A percentile compares a stretch with the other conserved stretches of the same genome.
Evolutionary conservation across 53 echinoderm and acorn worm genomes (phyloP).

Genomic region (Crossaster papposus): DNA sequence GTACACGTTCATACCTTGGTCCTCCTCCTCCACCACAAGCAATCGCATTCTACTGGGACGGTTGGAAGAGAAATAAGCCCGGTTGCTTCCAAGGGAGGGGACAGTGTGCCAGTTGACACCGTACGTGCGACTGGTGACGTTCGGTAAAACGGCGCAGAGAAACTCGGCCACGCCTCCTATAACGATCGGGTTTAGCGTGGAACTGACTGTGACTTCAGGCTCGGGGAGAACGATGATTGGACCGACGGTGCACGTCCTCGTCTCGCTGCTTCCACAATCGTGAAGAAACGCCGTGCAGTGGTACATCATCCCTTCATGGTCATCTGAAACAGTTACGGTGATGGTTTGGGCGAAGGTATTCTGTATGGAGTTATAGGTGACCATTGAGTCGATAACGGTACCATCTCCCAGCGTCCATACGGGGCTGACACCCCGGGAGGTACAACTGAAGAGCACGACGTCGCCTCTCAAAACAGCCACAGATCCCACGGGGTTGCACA

Average conservation of each 20-base stretch:
- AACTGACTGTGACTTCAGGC: slow-evolving; percentile 7
- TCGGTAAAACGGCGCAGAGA: slow-evolving; percentile 14
- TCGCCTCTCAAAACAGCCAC: slow-evolving; percentile 8
- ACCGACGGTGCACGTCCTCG: slow-evolving; percentile 26
- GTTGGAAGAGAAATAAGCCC: slow-evolving; percentile 22
- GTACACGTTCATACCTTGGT: slow-evolving; percentile 19
- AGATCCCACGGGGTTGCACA: slow-evolving; percentile 15
- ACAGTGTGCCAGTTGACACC: slow-evolving; percentile 21
- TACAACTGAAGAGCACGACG: neutral
- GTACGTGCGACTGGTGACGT: slow-evolving; percentile 2
- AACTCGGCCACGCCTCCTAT: slow-evolving; percentile 6
- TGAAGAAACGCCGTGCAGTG: slow-evolving; percentile 22
- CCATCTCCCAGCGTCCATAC: neutral
- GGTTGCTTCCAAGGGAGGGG: slow-evolving; percentile 22
- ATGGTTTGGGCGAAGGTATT: neutral
- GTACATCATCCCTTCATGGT: neutral
- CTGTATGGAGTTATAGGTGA: neutral
- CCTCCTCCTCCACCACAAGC: neutral
- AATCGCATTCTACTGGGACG: slow-evolving; percentile 9
- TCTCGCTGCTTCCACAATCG: neutral
- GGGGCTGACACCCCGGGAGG: neutral
- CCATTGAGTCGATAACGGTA: slow-evolving; percentile 6
- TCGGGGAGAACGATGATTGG: slow-evolving; percentile 28
- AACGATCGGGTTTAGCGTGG: neutral
- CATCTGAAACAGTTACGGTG: neutral